Percentiles rank a stretch among this genome's conserved stretches.
Evolutionary conservation across 2,113 vertebrate genomes (phyloP).

Genomic region (Phylloscopus whistleri): DNA sequence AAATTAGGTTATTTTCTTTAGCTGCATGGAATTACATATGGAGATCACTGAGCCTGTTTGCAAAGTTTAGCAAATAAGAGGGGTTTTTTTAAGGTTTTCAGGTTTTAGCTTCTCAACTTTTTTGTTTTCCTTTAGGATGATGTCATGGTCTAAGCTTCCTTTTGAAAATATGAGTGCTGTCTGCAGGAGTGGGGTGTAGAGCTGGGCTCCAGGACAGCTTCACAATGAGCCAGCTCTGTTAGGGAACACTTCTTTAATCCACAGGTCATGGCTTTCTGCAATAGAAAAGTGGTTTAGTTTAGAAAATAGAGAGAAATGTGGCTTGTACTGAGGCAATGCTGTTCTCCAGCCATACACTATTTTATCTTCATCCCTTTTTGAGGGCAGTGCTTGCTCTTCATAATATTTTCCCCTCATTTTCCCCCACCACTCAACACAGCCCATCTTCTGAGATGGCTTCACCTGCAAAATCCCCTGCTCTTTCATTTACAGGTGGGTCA

Average conservation of each 20-base stretch:
- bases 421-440: neutral
- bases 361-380: neutral
- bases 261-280: neutral
- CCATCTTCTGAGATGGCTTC: neutral
- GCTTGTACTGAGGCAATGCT: neutral
- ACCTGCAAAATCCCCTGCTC: neutral
- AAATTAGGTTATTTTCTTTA: no score
- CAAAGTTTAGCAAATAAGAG: neutral
- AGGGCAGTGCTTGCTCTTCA: neutral
- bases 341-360: neutral
- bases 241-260: neutral
- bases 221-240: neutral
- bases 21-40: neutral
- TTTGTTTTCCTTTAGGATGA: neutral
- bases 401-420: neutral
- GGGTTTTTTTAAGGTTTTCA: neutral
- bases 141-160: neutral
- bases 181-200: neutral
- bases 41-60: neutral
- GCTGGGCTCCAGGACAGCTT: neutral
- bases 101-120: neutral
- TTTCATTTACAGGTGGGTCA: neutral
- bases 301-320: neutral
- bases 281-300: neutral
- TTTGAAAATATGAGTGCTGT: neutral